Conservation (phyloP, 2,797 vertebrate species). For the Channa striata region DNA sequence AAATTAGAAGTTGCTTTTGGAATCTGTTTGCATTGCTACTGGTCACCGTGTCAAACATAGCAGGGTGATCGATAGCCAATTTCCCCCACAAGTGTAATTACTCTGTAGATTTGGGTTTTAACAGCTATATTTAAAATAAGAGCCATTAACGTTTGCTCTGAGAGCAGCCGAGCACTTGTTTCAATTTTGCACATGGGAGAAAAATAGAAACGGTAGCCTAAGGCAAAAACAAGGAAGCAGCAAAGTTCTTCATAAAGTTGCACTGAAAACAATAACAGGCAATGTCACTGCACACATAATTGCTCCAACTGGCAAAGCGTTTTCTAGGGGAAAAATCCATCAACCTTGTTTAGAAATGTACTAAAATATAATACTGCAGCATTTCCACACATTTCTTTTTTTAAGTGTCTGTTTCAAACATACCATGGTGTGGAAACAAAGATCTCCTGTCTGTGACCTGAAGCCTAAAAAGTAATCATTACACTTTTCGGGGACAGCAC, state of each 20-base stretch:
- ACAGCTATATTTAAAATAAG: conserved; percentile 68
- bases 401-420: conserved; percentile 38
- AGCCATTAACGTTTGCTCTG: conserved; percentile 60
- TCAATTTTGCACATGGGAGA: conserved; percentile 44
- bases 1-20: conserved; percentile 47
- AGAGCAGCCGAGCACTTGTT: conserved; percentile 55
- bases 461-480: conserved; percentile 67
- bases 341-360: conserved; percentile 61
- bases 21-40: conserved; percentile 13
- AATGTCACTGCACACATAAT: conserved; percentile 71
- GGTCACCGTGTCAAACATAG: conserved; percentile 43
- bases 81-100: conserved; percentile 55
- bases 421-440: conserved; percentile 41
- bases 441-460: conserved; percentile 59
- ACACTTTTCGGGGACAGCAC: conserved; percentile 33
- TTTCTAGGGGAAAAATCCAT: conserved; percentile 68
- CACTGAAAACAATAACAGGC: conserved; percentile 73
- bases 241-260: conserved; percentile 69
- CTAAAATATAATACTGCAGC: conserved; percentile 51
- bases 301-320: conserved; percentile 64
- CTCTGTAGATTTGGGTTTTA: conserved; percentile 48
- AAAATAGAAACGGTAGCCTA: conserved; percentile 50
- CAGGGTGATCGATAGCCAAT: conserved; percentile 65
- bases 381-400: conserved; percentile 21
- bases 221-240: conserved; percentile 65